Base-by-base conservation (phyloP, 2,113 vertebrate species). In the Ophthalmolycus amberensis region DNA sequence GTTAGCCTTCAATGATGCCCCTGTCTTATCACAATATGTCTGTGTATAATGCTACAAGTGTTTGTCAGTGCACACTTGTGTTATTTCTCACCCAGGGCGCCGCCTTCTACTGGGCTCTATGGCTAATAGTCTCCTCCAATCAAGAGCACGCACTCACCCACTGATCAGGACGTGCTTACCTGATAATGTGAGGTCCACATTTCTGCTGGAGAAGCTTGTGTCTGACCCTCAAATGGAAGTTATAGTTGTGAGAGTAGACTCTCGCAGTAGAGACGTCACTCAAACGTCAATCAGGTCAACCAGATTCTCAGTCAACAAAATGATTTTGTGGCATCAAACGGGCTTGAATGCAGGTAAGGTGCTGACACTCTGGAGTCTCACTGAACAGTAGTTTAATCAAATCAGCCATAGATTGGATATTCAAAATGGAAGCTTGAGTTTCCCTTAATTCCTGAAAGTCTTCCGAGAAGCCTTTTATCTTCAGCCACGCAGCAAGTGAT, bases 401-500 rank as follows among this genome's bases (percentile, higher is more conserved):
- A 64, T 10, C 34, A 29, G 12, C 32, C 25, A 42, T 12, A 62
- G 52, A 14, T 10, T 14, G 16, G 25, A 38, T 38, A 38, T 75
- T 32, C 38, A 66, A 82, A 82, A 79, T 32, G 65, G 64, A 75
- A 85, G 80, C 37, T 68, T 18, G 32, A 59, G 46, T 85, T 78
- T 80, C 65, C 73, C 72, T 73, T 69, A 80, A 82, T 91, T 84
- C 79, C 42, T 84, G 64, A 79, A 87, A 64, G 80, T 76, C 77
- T 70, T 76, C 34, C 11, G 44, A 68, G 82, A 85, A 80, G 82
- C 50, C 73, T 90, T 89, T 88, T 85, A 86, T 93, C 83, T 78
- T 80, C 64, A 71, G 71, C 74, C 77, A 75, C 7, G 66, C 80
- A 68, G 83, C 87, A 77, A 84, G 69, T 94, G 92, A 94, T 94